Evolutionary conservation across 2,797 vertebrate genomes (phyloP).

Genomic region (Echeneis naucrates): DNA sequence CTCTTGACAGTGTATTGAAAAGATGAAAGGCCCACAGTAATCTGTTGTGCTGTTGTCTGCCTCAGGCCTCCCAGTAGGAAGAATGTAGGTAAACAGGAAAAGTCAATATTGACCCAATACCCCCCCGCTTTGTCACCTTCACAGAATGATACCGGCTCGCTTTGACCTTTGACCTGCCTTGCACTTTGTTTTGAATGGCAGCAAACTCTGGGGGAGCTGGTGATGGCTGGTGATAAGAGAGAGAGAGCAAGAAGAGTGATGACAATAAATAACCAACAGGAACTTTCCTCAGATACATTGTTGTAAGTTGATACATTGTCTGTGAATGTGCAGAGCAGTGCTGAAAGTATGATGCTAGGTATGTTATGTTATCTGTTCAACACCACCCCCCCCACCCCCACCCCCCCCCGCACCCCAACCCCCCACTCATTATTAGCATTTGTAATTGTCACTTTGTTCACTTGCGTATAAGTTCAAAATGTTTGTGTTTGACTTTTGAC

Average conservation of each 20-base stretch:
- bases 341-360: too few species aligned
- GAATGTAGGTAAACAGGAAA: slow-evolving; percentile 63
- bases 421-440: slow-evolving; percentile 16
- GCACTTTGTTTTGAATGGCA: slow-evolving; percentile 43
- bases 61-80: slow-evolving; percentile 53
- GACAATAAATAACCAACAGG: background rate
- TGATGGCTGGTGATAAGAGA: background rate
- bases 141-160: slow-evolving; percentile 56
- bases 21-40: slow-evolving; percentile 49
- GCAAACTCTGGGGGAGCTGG: slow-evolving; percentile 9
- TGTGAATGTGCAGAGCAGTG: background rate
- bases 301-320: background rate
- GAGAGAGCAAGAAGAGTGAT: background rate
- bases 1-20: background rate
- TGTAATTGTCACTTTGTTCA: slow-evolving; percentile 10
- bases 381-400: too few species aligned
- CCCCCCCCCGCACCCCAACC: too few species aligned
- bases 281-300: background rate
- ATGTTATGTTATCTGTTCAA: background rate
- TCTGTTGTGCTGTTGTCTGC: slow-evolving; percentile 42
- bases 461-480: slow-evolving; percentile 35
- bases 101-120: slow-evolving; percentile 76
- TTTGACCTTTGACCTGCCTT: slow-evolving; percentile 65
- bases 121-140: slow-evolving; percentile 53
- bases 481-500: slow-evolving; percentile 65